Percentiles rank a stretch among this genome's conserved stretches.
Conservation (phyloP, 1,140 invertebrate species). For the Macrobrachium nipponense region DNA sequence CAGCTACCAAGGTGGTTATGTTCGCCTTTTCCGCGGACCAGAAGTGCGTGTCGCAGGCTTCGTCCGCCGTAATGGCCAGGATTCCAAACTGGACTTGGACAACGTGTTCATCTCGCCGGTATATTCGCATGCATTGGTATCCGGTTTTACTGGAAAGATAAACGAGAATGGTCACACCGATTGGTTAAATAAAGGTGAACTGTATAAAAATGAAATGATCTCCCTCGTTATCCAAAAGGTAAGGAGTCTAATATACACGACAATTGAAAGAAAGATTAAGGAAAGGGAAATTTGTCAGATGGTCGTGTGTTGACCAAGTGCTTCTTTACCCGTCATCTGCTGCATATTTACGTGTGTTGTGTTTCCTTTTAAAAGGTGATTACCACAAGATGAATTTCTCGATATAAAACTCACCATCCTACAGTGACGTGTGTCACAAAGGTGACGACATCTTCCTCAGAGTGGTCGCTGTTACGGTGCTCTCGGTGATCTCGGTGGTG, state of each 20-base stretch:
- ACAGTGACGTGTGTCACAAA: slow-evolving; percentile 79
- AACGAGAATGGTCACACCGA: neutral
- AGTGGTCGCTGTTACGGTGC: slow-evolving; percentile 43
- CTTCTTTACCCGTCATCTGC: too few species aligned
- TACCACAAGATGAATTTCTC: too few species aligned
- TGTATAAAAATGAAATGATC: too few species aligned
- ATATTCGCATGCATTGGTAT: slow-evolving; percentile 86
- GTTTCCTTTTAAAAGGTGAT: too few species aligned
- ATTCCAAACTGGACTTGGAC: slow-evolving; percentile 78
- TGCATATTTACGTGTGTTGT: too few species aligned
- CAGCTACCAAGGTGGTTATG: slow-evolving; percentile 64
- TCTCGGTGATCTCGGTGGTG: slow-evolving; percentile 73
- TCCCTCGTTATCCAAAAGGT: too few species aligned
- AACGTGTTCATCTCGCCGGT: slow-evolving; percentile 82
- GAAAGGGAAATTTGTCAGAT: too few species aligned
- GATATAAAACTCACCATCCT: slow-evolving; percentile 76
- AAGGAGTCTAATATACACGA: too few species aligned
- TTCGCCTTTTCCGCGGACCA: slow-evolving; percentile 62
- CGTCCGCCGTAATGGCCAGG: slow-evolving; percentile 62
- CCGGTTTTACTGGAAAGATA: slow-evolving; percentile 80
- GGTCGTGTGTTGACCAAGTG: too few species aligned
- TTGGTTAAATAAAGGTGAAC: too few species aligned
- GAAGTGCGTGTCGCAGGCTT: slow-evolving; percentile 65
- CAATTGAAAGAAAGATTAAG: too few species aligned
- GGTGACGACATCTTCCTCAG: slow-evolving; percentile 48